Percentiles rank a stretch among this genome's conserved stretches.
Conservation (phyloP, 2,797 vertebrate species). For the Miichthys miiuy region DNA sequence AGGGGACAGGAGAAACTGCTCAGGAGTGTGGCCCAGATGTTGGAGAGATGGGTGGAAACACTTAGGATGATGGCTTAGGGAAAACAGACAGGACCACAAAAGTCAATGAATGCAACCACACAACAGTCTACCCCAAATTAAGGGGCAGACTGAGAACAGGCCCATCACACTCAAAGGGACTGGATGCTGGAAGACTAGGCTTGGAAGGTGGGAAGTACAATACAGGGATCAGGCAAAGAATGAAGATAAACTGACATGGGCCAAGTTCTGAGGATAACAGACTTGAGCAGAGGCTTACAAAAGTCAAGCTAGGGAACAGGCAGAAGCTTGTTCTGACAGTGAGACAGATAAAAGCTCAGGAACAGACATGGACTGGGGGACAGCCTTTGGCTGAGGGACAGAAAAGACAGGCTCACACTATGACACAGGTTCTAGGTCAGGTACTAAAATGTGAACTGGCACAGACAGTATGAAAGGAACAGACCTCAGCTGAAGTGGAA, state of each 20-base stretch:
- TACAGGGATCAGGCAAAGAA: constrained; percentile 6
- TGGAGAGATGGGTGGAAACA: constrained; percentile 51
- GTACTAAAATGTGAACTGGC: constrained; percentile 18
- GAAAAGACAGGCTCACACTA: constrained; percentile 10
- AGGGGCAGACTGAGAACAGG: constrained; percentile 24
- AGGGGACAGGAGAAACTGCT: constrained; percentile 48
- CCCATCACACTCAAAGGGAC: background rate
- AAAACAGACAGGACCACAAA: constrained; percentile 55
- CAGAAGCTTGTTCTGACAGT: constrained; percentile 11
- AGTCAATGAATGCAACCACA: constrained; percentile 52
- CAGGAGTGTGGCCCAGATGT: constrained; percentile 50
- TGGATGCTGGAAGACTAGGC: constrained; percentile 23
- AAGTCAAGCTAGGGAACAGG: constrained; percentile 28
- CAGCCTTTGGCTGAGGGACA: constrained; percentile 19
- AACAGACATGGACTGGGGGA: constrained; percentile 26
- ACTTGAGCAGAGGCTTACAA: constrained; percentile 15
- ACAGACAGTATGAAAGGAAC: constrained; percentile 2
- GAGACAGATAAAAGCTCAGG: constrained; percentile 19
- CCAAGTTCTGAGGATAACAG: constrained; percentile 21
- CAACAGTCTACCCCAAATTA: constrained; percentile 33
- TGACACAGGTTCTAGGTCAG: constrained; percentile 22
- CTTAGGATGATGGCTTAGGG: constrained; percentile 57
- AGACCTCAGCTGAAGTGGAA: background rate
- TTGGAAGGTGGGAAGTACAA: background rate
- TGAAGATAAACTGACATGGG: constrained; percentile 20